phyloP scores from a whole-genome alignment of 2,797 vertebrate species.

The Denticeps clupeoides region DNA sequence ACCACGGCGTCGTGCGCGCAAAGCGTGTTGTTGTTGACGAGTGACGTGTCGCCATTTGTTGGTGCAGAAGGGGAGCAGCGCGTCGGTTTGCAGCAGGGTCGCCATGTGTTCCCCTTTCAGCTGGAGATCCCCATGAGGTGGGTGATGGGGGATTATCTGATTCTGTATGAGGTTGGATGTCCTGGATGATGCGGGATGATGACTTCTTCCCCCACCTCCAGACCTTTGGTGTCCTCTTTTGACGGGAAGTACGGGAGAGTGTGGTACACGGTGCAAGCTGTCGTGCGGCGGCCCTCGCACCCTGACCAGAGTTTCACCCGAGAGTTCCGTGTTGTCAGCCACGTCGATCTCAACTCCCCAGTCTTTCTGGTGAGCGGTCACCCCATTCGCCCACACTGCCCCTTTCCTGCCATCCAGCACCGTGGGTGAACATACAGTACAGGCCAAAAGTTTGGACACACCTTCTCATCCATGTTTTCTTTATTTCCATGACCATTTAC shows the following conservation, averaged over 20 bases:
- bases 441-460: no score
- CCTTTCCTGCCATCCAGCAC: no score
- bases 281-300: slow-evolving; percentile 50
- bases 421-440: no score
- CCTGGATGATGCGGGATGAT: not conserved
- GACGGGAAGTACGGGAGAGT: slow-evolving; percentile 64
- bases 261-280: slow-evolving; percentile 57
- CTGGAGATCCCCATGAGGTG: slow-evolving; percentile 68
- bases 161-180: not conserved
- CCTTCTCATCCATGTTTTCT: no score
- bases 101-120: slow-evolving; percentile 64
- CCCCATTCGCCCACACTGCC: no score
- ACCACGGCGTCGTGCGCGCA: no score
- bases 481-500: no score
- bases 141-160: slow-evolving; percentile 33
- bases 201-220: slow-evolving; percentile 29
- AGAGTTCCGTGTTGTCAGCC: slow-evolving; percentile 62
- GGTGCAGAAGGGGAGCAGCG: slow-evolving; percentile 37
- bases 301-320: slow-evolving; percentile 50
- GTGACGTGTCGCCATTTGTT: slow-evolving; percentile 9
- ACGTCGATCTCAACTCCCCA: slow-evolving; percentile 63
- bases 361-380: slow-evolving; percentile 54
- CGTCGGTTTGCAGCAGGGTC: slow-evolving; percentile 55
- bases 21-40: not conserved
- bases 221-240: slow-evolving; percentile 66